Evolutionary conservation across 2,888 invertebrate genomes (phyloP).

Genomic region (Drosophila quinaria): DNA sequence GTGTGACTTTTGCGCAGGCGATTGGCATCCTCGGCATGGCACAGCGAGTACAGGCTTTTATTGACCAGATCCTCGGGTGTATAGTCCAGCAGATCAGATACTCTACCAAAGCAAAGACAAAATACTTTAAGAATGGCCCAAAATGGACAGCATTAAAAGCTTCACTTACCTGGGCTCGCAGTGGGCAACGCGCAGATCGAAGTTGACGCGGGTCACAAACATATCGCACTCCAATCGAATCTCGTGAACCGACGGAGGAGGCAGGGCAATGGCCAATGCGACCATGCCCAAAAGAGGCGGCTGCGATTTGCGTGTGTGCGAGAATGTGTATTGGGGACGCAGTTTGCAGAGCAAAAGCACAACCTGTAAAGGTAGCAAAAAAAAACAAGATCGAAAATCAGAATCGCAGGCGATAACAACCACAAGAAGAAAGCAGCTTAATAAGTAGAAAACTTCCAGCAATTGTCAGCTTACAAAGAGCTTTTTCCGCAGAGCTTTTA

Average conservation of each 20-base stretch:
- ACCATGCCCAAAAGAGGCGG: slow-evolving; percentile 97
- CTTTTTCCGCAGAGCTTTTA: slow-evolving; percentile 9
- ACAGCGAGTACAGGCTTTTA: slow-evolving; percentile 96
- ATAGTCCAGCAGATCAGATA: slow-evolving; percentile 96
- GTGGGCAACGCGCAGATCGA: slow-evolving; percentile 98
- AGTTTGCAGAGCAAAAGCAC: slow-evolving; percentile 96
- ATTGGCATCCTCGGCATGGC: slow-evolving; percentile 98
- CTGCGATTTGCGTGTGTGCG: slow-evolving; percentile 94
- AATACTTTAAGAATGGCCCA: background rate
- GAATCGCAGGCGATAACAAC: background rate
- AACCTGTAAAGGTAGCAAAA: slow-evolving; percentile 88
- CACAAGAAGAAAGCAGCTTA: slow-evolving; percentile 1
- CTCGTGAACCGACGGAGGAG: slow-evolving; percentile 98
- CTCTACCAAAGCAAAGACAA: slow-evolving; percentile 87
- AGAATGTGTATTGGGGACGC: slow-evolving; percentile 96
- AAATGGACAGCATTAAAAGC: background rate
- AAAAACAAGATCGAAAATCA: slow-evolving; percentile 4
- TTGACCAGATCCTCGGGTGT: slow-evolving; percentile 97
- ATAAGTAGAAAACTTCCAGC: slow-evolving; percentile 15
- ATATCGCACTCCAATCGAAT: slow-evolving; percentile 97
- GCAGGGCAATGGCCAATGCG: slow-evolving; percentile 97
- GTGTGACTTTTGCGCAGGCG: slow-evolving; percentile 97
- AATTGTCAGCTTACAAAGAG: slow-evolving; percentile 26
- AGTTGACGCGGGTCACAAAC: slow-evolving; percentile 98
- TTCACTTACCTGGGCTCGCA: slow-evolving; percentile 95